Conservation (phyloP, 2,888 invertebrate genomes). For the Myopa testacea region DNA sequence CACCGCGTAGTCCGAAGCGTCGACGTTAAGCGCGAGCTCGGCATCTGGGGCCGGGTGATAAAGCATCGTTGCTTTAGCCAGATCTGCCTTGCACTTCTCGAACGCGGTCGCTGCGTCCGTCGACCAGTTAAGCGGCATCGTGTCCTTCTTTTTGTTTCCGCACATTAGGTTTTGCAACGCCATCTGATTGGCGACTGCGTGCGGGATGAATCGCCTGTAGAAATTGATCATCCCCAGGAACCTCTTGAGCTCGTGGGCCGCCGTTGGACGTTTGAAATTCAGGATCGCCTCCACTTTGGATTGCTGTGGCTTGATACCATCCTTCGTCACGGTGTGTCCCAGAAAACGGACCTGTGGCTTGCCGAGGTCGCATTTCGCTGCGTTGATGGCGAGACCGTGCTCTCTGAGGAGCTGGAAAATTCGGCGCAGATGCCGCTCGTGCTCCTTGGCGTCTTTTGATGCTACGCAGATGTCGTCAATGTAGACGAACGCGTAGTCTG, state of each 20-base stretch:
- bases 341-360: constrained; percentile 15
- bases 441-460: constrained; percentile 32
- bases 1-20: too few relatives aligned
- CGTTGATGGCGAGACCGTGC: constrained; percentile 37
- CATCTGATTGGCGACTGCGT: constrained; percentile 36
- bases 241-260: too few relatives aligned
- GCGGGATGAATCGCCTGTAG: constrained; percentile 43
- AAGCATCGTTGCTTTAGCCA: constrained; percentile 38
- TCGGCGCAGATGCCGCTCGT: constrained; percentile 28
- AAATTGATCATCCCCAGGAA: constrained; percentile 37
- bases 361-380: not conserved
- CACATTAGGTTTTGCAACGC: constrained; percentile 34
- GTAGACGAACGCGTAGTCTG: constrained; percentile 2
- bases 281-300: constrained; percentile 34
- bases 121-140: constrained; percentile 32
- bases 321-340: constrained; percentile 21
- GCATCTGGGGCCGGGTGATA: constrained; percentile 30
- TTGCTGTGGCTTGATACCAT: constrained; percentile 42
- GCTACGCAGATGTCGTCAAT: constrained; percentile 44
- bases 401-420: constrained; percentile 19
- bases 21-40: constrained; percentile 23
- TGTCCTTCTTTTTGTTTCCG: constrained; percentile 40
- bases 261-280: not conserved
- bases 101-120: constrained; percentile 35
- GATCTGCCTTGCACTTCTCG: constrained; percentile 36